phyloP scores from a whole-genome alignment of 1,140 invertebrate species.

The Atta texana region DNA sequence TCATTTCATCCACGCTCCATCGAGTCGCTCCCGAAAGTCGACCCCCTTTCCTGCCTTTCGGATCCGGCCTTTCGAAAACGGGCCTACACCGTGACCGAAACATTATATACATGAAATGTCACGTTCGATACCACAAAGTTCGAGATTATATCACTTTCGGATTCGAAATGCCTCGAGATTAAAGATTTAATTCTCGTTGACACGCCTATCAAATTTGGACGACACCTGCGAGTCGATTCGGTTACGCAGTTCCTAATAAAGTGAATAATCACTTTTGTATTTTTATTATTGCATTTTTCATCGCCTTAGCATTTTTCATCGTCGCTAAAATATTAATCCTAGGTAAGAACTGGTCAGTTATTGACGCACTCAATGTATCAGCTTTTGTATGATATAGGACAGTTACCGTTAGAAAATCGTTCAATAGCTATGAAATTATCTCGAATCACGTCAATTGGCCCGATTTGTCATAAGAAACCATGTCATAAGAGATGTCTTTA shows the following conservation, averaged over 20 bases:
- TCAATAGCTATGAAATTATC: conserved; percentile 20
- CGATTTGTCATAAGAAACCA: conserved; percentile 29
- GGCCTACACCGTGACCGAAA: conserved; percentile 11
- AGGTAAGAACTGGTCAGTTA: not conserved
- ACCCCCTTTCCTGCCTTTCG: conserved; percentile 33
- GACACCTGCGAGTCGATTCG: not conserved
- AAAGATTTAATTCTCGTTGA: not conserved
- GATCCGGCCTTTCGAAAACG: conserved; percentile 43
- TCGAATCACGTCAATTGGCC: conserved; percentile 14
- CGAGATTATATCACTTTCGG: conserved; percentile 5
- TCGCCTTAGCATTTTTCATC: too few species aligned
- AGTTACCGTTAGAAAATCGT: conserved; percentile 34
- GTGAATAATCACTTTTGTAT: not conserved
- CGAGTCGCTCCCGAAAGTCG: conserved; percentile 55
- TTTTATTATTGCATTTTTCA: not conserved
- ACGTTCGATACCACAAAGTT: conserved; percentile 9
- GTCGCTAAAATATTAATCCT: not conserved
- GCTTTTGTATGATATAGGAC: not conserved
- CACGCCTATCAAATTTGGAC: not conserved
- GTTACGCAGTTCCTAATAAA: not conserved
- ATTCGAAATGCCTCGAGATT: conserved; percentile 35
- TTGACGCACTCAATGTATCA: not conserved
- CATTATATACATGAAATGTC: conserved; percentile 33
- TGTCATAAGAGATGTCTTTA: conserved; percentile 23
- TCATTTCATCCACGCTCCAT: conserved; percentile 60